Evolutionary conservation across 2,113 vertebrate genomes (phyloP).

Genomic region (Leucopsar rothschildi): DNA sequence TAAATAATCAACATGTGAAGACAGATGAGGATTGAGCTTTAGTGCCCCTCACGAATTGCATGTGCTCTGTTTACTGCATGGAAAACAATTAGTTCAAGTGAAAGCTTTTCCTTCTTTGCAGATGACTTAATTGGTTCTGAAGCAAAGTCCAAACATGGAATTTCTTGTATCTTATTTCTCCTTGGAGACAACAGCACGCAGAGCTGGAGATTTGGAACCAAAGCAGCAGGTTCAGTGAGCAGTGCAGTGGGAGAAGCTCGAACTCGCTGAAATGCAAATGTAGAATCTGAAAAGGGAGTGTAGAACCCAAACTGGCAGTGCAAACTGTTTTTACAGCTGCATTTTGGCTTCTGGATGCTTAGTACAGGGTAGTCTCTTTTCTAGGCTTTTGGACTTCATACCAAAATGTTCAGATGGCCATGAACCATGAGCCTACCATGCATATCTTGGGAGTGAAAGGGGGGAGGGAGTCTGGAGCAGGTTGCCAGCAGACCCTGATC

Average conservation of each 20-base stretch:
- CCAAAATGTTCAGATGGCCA: background rate
- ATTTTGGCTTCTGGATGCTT: background rate
- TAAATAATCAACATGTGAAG: slow-evolving; percentile 25
- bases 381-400: background rate
- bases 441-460: background rate
- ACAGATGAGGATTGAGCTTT: background rate
- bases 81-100: background rate
- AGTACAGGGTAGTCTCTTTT: background rate
- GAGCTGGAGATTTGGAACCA: background rate
- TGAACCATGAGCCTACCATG: accelerated
- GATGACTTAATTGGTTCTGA: background rate
- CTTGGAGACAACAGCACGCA: background rate
- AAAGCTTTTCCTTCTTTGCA: background rate
- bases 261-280: background rate
- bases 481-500: background rate
- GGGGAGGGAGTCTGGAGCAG: background rate
- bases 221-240: background rate
- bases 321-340: background rate
- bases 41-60: background rate
- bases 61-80: background rate
- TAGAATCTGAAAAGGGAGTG: background rate
- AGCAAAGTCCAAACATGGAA: background rate
- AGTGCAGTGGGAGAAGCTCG: background rate
- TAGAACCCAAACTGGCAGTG: background rate
- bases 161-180: background rate